Evolutionary conservation across 2,888 invertebrate genomes (phyloP), one percentile per base, ranked within the genome.

Genomic region (Melipona bicolor): DNA sequence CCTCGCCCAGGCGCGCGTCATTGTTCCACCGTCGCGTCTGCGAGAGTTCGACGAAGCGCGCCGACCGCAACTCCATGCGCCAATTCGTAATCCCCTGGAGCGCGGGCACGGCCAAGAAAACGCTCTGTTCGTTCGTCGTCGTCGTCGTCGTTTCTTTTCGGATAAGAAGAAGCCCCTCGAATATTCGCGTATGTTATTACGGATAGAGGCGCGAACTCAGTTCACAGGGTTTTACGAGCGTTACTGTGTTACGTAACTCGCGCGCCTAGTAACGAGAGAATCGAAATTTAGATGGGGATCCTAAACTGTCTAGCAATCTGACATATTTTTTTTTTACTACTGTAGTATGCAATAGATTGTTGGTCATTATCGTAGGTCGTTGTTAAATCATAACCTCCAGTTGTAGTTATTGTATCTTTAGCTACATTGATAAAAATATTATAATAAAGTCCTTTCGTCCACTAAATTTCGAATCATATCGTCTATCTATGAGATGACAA

Each of bases 51-150:
- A 24, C 49, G 68, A 11, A 52, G 21, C 74, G 64, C 64, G 74
- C 67, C 79, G 64, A 83, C 77, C 72, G 82, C 83, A 83, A 81
- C 87, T 84, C 84, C 85, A 84, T 88, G 9, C 88, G 88, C 86
- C 86, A 86, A 85, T 87, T 87, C 87, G 87, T 89, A 90, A 91
- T 89, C 90, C 87, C 88, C 80, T 54, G 78, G 32, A 85, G 85
- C 78, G 67, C 52, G 56, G 21, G 62, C 11, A 27, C 15, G 32
- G 74, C 65, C 85, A 82, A 73, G 87, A 78, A 84, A 78, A 80
- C 73, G 76, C 64, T 21, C 17, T 69, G 70, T 79, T 32, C 4
- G 32, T 32, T 32, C 32, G 74, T n/a, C 77, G 24, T 32, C 21
- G 64, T 71, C 77, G 24, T 32, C 21, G 64, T 71, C 71, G 36